These are phyloP conservation scores for Struthio camelus DNA, from an alignment of 2,113 vertebrate genomes.

Conservation along the genomic window DNA sequence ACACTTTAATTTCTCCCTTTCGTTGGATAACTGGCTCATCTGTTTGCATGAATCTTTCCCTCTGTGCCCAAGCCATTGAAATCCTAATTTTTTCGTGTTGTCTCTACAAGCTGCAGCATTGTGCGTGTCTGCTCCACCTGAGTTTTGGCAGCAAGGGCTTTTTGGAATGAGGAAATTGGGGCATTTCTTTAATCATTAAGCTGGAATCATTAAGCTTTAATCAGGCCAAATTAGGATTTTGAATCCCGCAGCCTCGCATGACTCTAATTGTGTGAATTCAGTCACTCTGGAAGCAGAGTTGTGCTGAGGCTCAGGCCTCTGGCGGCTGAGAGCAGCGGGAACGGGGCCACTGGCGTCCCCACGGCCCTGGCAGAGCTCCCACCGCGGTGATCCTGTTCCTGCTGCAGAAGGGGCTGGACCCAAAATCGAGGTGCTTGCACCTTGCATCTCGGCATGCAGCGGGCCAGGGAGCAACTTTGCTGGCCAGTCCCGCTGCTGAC, in stretches of 20 bases:
- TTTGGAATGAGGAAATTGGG: background rate
- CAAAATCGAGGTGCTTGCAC: too few relatives aligned
- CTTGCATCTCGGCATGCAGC: too few relatives aligned
- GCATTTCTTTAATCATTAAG: background rate
- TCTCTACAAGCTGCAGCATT: background rate
- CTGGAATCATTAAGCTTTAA: slow-evolving; percentile 30
- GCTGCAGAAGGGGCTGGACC: too few relatives aligned
- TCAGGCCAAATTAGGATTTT: slow-evolving; percentile 19
- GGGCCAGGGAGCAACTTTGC: too few relatives aligned
- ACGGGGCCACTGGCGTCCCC: accelerated
- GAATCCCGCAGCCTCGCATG: background rate
- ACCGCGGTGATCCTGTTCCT: too few relatives aligned
- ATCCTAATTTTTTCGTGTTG: background rate
- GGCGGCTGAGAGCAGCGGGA: accelerated
- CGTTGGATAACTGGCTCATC: background rate
- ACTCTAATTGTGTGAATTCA: background rate
- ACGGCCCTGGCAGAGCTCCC: too few relatives aligned
- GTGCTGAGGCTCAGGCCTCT: background rate
- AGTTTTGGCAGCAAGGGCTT: background rate
- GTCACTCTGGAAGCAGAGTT: background rate
- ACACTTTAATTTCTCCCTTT: background rate
- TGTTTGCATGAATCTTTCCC: background rate
- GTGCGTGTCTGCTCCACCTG: background rate
- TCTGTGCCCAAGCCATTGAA: background rate
- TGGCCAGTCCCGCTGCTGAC: background rate